phyloP scores from a whole-genome alignment of 1,140 invertebrate species.

The Psix sp. region DNA sequence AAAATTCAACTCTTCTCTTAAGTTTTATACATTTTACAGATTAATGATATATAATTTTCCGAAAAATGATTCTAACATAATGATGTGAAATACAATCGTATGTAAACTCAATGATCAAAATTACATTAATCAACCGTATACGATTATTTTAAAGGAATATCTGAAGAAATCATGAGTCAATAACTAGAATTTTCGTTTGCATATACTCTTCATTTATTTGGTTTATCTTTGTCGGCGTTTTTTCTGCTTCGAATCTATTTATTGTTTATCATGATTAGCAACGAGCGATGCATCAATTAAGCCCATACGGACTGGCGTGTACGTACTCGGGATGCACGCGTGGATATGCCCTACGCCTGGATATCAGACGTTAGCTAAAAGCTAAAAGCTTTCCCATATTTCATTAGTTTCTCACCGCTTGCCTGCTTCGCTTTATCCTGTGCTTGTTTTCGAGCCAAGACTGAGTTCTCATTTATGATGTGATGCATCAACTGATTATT shows the following conservation, averaged over 20 bases:
- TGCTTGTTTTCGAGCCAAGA: constrained; percentile 55
- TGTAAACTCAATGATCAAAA: too few relatives aligned
- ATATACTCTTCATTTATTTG: constrained; percentile 20
- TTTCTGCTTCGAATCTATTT: constrained; percentile 66
- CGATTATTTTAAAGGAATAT: too few relatives aligned
- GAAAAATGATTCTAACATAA: too few relatives aligned
- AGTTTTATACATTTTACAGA: too few relatives aligned
- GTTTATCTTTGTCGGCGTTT: constrained; percentile 38
- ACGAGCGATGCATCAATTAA: constrained; percentile 72
- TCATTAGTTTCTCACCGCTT: constrained; percentile 71
- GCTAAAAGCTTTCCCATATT: constrained; percentile 76
- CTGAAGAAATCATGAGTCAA: too few relatives aligned
- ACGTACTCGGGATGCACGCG: constrained; percentile 53
- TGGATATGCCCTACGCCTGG: constrained; percentile 54
- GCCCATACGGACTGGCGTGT: constrained; percentile 49
- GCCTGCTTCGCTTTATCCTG: constrained; percentile 49
- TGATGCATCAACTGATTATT: constrained; percentile 60
- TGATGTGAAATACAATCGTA: too few relatives aligned
- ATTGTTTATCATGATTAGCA: constrained; percentile 72
- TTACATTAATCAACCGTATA: too few relatives aligned
- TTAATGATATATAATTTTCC: too few relatives aligned
- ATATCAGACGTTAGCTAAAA: constrained; percentile 74
- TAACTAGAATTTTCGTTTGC: too few relatives aligned
- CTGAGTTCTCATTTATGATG: constrained; percentile 58
- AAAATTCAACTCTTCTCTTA: too few relatives aligned